phyloP scores from a whole-genome alignment of 2,113 vertebrate species.

The Riparia riparia region DNA sequence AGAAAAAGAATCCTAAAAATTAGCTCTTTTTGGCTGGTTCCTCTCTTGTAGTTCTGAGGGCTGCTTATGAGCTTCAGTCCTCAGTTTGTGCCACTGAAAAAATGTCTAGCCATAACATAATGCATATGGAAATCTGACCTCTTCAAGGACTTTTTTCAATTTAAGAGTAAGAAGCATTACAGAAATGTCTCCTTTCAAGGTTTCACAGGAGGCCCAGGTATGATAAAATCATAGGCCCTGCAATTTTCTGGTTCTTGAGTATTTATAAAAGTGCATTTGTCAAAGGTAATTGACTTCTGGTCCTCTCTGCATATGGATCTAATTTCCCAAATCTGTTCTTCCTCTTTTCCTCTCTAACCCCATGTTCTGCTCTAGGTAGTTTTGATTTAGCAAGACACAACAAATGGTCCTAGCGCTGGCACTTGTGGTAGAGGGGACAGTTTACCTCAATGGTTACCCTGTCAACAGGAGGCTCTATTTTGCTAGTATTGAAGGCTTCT shows the following conservation, averaged over 20 bases:
- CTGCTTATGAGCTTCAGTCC: background rate
- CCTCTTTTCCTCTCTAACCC: background rate
- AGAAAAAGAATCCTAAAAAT: background rate
- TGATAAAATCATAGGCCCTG: conserved; percentile 39
- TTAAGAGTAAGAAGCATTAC: conserved; percentile 6
- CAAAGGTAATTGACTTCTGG: conserved; percentile 27
- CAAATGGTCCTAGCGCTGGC: background rate
- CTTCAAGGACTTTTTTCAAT: background rate
- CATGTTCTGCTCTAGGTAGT: background rate
- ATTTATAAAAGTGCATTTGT: background rate
- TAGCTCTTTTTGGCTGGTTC: background rate
- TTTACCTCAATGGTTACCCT: background rate
- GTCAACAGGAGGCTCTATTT: background rate
- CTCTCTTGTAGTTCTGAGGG: background rate
- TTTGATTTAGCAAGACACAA: background rate
- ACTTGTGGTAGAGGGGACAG: background rate
- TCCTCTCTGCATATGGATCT: background rate
- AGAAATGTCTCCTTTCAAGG: background rate
- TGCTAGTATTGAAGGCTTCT: background rate
- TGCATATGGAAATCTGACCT: background rate
- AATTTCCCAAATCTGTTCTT: background rate
- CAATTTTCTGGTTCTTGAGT: background rate
- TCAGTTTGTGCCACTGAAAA: background rate
- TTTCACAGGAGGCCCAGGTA: background rate
- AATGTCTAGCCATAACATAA: background rate